Evolutionary conservation across 2,797 vertebrate genomes (phyloP).

Genomic region (Hapalemur alaotrensis): DNA sequence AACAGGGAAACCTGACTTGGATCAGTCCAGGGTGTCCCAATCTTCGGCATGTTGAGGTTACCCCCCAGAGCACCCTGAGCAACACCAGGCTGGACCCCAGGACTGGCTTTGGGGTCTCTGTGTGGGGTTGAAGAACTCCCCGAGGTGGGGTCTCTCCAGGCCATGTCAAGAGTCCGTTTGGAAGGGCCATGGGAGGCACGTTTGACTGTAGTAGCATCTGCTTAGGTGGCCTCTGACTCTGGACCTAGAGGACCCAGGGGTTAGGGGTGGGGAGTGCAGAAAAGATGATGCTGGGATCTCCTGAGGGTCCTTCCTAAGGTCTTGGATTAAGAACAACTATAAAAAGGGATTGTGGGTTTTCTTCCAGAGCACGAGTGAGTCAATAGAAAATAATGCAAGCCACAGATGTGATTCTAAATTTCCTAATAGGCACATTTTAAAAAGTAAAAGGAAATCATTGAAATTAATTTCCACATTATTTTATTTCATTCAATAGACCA

Average conservation of each 20-base stretch:
- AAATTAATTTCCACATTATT: background rate
- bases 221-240: background rate
- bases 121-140: background rate
- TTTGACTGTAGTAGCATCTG: background rate
- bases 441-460: background rate
- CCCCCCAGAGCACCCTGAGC: background rate
- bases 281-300: background rate
- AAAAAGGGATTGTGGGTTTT: background rate
- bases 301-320: background rate
- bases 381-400: background rate
- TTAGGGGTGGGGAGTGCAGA: background rate
- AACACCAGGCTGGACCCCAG: background rate
- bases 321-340: background rate
- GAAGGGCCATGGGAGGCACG: background rate
- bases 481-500: background rate
- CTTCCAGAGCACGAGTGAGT: background rate
- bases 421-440: background rate
- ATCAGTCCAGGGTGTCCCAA: background rate
- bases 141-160: accelerated
- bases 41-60: accelerated
- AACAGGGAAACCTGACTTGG: background rate
- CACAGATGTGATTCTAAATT: background rate
- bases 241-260: background rate
- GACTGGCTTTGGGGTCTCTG: background rate
- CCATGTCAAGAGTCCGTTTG: accelerated